A percentile compares a stretch with the other conserved stretches of the same genome.
These are phyloP conservation scores for Hyla sarda DNA, from an alignment of 2,113 vertebrate species.

Conservation along the genomic window DNA sequence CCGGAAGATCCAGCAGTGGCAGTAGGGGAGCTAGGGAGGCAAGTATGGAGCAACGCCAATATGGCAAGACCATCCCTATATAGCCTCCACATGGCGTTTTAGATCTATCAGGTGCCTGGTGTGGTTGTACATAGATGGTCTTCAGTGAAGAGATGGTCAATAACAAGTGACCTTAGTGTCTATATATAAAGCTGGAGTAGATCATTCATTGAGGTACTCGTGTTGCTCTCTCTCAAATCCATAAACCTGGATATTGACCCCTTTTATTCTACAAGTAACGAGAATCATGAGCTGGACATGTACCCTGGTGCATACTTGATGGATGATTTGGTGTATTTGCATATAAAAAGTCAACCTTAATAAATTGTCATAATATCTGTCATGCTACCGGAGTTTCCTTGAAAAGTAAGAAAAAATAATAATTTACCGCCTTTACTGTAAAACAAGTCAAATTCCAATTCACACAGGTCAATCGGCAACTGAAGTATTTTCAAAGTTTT, in stretches of 20 bases:
- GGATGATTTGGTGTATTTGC: background rate
- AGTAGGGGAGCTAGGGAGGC: no score
- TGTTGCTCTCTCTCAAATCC: background rate
- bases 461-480: background rate
- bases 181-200: background rate
- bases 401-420: background rate
- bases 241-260: background rate
- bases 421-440: background rate
- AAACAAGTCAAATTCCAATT: background rate
- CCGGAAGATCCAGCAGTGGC: no score
- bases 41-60: no score
- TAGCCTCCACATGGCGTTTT: no score
- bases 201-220: no score
- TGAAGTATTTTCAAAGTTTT: constrained; percentile 11
- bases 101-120: no score
- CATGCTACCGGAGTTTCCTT: background rate
- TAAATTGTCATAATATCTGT: background rate
- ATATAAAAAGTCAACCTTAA: background rate
- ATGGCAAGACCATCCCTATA: no score
- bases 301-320: background rate
- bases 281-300: background rate
- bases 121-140: background rate
- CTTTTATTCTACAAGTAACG: no score
- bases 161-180: no score
- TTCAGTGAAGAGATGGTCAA: no score